phyloP scores from a whole-genome alignment of 1,140 invertebrate species.

The Achroia grisella region DNA sequence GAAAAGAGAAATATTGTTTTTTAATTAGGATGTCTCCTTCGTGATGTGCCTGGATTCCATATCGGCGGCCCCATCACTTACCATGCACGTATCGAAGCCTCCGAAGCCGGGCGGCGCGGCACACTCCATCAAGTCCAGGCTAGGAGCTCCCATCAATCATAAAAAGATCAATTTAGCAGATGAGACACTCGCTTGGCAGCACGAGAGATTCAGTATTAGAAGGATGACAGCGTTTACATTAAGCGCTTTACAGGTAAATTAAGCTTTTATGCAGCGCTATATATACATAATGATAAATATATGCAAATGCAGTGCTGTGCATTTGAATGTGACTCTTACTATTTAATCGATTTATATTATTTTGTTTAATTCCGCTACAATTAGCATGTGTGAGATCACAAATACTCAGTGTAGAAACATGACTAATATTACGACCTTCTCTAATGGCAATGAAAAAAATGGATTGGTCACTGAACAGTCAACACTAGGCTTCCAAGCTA shows the following conservation, averaged over 20 bases:
- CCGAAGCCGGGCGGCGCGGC: slow-evolving; percentile 89
- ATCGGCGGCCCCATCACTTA: slow-evolving; percentile 79
- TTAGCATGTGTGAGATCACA: too few species aligned
- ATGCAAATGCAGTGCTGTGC: too few species aligned
- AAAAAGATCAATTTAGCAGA: slow-evolving; percentile 99
- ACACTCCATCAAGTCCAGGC: slow-evolving; percentile 55
- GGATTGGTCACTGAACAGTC: too few species aligned
- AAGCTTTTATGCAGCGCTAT: not conserved
- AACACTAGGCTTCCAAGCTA: too few species aligned
- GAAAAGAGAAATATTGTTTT: slow-evolving; percentile 9
- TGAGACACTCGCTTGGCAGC: slow-evolving; percentile 95
- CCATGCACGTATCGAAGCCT: slow-evolving; percentile 96
- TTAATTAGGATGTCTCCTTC: slow-evolving; percentile 86
- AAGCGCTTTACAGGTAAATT: slow-evolving; percentile 73
- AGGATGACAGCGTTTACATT: slow-evolving; percentile 93
- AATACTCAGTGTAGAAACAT: too few species aligned
- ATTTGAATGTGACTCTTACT: too few species aligned
- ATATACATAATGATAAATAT: not conserved
- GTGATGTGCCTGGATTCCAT: slow-evolving; percentile 95
- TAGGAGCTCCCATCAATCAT: slow-evolving; percentile 76
- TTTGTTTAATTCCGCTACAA: too few species aligned
- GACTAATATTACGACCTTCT: too few species aligned
- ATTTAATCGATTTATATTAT: too few species aligned
- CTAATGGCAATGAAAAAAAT: too few species aligned
- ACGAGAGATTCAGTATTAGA: slow-evolving; percentile 95